phyloP scores from a whole-genome alignment of 2,888 invertebrate genomes.

The Lycophotia porphyrea region DNA sequence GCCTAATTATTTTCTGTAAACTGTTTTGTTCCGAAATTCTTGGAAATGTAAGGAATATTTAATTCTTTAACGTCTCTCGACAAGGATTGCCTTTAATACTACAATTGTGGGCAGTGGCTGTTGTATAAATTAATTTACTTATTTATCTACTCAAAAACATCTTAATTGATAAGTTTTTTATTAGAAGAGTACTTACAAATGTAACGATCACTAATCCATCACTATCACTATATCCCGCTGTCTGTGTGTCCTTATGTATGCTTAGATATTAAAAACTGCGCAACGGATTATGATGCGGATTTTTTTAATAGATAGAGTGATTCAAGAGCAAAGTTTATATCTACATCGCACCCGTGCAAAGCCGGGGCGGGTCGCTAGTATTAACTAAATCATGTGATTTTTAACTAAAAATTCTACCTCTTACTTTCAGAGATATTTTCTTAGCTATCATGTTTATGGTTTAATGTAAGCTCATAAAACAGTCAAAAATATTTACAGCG shows the following conservation, averaged over 20 bases:
- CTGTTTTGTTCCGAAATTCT: constrained; percentile 18
- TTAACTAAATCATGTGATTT: neutral
- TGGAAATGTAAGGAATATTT: constrained; percentile 14
- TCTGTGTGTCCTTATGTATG: too few species aligned
- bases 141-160: neutral
- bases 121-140: neutral
- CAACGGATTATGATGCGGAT: too few species aligned
- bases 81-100: neutral
- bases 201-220: neutral
- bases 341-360: too few species aligned
- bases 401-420: neutral
- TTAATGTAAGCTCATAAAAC: neutral
- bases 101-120: neutral
- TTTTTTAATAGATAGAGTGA: too few species aligned
- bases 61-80: neutral
- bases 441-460: neutral
- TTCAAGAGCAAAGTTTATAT: too few species aligned
- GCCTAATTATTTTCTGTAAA: constrained; percentile 12
- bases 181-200: neutral
- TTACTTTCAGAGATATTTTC: neutral
- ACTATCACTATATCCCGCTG: too few species aligned
- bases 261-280: too few species aligned
- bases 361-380: too few species aligned
- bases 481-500: neutral
- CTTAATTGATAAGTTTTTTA: neutral